Conservation (phyloP, 2,888 invertebrate species). For the Palloptera scutellata region DNA sequence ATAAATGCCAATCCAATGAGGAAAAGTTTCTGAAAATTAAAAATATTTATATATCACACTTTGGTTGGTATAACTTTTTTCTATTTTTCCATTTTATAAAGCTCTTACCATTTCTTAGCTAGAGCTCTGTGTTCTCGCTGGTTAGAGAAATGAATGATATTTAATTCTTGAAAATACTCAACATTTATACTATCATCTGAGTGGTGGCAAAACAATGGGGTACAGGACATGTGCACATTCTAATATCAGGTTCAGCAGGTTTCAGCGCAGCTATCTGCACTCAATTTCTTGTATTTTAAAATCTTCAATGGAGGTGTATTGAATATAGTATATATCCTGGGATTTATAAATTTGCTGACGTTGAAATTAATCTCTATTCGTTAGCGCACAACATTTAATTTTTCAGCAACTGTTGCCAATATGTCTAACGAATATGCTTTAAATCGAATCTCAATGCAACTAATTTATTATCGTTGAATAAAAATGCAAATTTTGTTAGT, state of each 20-base stretch:
- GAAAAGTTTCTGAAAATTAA: slow-evolving; percentile 32
- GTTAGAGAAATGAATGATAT: slow-evolving; percentile 5
- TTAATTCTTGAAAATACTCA: neutral
- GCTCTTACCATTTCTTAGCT: slow-evolving; percentile 8
- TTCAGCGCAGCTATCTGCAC: neutral
- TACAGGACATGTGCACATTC: neutral
- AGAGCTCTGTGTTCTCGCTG: neutral
- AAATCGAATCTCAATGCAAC: no score
- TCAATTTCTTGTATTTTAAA: neutral
- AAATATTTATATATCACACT: neutral
- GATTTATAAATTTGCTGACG: neutral
- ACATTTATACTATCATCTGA: slow-evolving; percentile 7
- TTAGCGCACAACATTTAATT: neutral
- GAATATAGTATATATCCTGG: no score
- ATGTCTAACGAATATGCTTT: neutral
- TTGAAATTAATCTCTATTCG: neutral
- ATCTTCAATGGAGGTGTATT: no score
- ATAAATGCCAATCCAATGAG: slow-evolving; percentile 26
- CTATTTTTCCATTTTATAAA: neutral
- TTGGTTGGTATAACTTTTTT: neutral
- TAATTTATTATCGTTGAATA: no score
- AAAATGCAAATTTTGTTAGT: no score
- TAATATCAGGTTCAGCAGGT: slow-evolving; percentile 2
- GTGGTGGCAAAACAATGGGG: neutral
- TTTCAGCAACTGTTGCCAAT: neutral